These are phyloP conservation scores for Neocrepidodera transversa DNA, from an alignment of 2,888 invertebrate genomes.

Conservation along the genomic window DNA sequence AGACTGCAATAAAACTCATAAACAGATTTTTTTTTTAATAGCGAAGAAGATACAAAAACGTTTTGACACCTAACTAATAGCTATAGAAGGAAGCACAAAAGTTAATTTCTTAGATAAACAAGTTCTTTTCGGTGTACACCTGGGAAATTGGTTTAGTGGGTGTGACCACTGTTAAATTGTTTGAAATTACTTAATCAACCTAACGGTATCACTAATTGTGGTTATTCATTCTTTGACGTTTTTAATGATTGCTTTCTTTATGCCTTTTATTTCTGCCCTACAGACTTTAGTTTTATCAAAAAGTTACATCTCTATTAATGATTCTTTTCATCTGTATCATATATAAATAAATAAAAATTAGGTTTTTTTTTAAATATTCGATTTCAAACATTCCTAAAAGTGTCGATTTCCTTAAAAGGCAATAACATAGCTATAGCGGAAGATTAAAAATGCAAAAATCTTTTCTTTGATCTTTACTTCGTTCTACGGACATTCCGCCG, in stretches of 20 bases:
- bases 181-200: slow-evolving; percentile 23
- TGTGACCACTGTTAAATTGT: slow-evolving; percentile 18
- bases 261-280: not conserved
- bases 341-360: too few species aligned
- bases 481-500: not conserved
- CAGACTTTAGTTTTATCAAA: slow-evolving; percentile 4
- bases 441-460: not conserved
- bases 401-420: too few species aligned
- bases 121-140: slow-evolving; percentile 20
- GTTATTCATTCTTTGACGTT: slow-evolving; percentile 12
- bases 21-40: slow-evolving; percentile 40
- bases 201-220: slow-evolving; percentile 24
- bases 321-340: too few species aligned
- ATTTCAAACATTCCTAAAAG: too few species aligned
- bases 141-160: slow-evolving; percentile 24
- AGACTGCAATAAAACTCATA: slow-evolving; percentile 44
- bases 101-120: slow-evolving; percentile 37
- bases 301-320: slow-evolving; percentile 12
- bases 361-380: too few species aligned
- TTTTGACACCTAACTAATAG: slow-evolving; percentile 47
- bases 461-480: not conserved
- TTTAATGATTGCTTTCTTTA: slow-evolving; percentile 20
- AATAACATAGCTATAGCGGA: too few species aligned
- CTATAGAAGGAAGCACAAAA: slow-evolving; percentile 34
- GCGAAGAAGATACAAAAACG: slow-evolving; percentile 40